Percentiles rank a stretch among this genome's conserved stretches.
These are phyloP conservation scores for Solea senegalensis DNA, from an alignment of 2,113 vertebrate species.

Conservation along the genomic window DNA sequence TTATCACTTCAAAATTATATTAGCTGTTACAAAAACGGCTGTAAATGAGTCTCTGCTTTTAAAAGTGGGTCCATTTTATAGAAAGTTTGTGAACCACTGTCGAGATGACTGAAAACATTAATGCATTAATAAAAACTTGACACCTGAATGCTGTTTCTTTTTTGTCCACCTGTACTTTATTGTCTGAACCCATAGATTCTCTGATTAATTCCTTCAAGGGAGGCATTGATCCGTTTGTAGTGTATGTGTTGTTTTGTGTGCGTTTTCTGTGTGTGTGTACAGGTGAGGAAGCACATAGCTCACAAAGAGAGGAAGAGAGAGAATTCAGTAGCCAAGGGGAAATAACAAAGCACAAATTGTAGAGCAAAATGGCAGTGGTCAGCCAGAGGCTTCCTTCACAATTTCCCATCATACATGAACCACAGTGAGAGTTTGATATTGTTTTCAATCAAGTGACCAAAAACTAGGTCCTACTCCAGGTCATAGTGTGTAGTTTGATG, in stretches of 20 bases:
- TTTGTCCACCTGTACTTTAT: neutral
- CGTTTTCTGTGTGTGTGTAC: neutral
- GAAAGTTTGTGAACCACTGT: no score
- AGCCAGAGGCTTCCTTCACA: slow-evolving; percentile 33
- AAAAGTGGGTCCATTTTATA: no score
- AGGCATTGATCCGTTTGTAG: neutral
- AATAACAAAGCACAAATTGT: slow-evolving; percentile 56
- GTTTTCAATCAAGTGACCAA: slow-evolving; percentile 36
- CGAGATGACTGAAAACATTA: no score
- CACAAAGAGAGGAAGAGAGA: slow-evolving; percentile 48
- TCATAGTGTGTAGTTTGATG: neutral
- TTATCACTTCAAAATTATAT: no score
- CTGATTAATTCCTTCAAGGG: slow-evolving; percentile 20
- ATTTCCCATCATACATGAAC: slow-evolving; percentile 36
- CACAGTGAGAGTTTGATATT: slow-evolving; percentile 37
- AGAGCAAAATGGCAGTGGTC: slow-evolving; percentile 43
- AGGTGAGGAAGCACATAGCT: slow-evolving; percentile 30
- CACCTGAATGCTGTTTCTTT: no score
- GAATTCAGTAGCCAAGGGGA: slow-evolving; percentile 50
- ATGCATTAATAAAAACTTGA: no score
- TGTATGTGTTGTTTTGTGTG: neutral
- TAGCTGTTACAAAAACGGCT: no score
- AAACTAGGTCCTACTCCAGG: slow-evolving; percentile 11
- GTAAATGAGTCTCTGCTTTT: no score
- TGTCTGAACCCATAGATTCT: slow-evolving; percentile 4